Evolutionary conservation across 2,113 vertebrate genomes (phyloP).

Genomic region (Ciconia stormi): DNA sequence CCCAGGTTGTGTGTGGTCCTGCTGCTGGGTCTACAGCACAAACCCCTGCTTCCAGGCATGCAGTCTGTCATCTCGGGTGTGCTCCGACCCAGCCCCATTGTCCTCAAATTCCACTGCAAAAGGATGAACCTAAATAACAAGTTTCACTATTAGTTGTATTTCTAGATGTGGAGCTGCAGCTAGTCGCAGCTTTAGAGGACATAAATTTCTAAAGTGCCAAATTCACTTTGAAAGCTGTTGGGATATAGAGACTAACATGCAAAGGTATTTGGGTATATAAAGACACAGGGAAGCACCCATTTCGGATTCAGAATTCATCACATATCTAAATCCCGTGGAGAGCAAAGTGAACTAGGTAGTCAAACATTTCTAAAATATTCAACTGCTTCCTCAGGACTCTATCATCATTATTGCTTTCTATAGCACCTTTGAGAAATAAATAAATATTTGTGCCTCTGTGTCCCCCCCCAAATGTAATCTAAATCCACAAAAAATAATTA

Average conservation of each 20-base stretch:
- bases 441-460: not conserved
- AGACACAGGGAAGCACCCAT: not conserved
- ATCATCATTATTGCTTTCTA: not conserved
- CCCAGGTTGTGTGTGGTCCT: accelerated
- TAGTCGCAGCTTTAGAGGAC: not conserved
- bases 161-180: not conserved
- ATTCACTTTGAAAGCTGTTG: not conserved
- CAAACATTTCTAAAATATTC: not conserved
- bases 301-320: not conserved
- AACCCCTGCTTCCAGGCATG: not conserved
- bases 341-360: not conserved
- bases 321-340: not conserved
- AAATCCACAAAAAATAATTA: not conserved
- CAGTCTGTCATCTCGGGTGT: not conserved
- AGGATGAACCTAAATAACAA: not conserved
- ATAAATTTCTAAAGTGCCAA: not conserved
- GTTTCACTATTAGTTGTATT: not conserved
- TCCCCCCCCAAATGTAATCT: not conserved
- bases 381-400: not conserved
- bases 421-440: not conserved
- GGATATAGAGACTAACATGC: not conserved
- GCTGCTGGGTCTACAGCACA: not conserved
- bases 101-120: not conserved
- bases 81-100: not conserved
- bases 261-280: not conserved